Percentiles rank a stretch among this genome's conserved stretches.
phyloP scores from a whole-genome alignment of 2,797 vertebrate genomes.

The Psittacula derbiana region DNA sequence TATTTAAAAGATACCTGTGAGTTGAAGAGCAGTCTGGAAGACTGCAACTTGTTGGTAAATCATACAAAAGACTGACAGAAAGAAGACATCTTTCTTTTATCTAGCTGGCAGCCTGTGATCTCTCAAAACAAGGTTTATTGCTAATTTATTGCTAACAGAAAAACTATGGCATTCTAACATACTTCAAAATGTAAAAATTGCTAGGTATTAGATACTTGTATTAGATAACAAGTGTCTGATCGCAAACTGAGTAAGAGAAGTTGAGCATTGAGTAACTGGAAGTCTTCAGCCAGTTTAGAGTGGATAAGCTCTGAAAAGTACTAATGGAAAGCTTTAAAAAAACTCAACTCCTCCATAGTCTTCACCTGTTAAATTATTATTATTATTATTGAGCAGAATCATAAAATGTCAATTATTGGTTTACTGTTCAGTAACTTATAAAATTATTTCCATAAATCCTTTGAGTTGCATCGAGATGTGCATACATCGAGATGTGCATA shows the following conservation, averaged over 20 bases:
- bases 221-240: conserved; percentile 15
- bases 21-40: neutral
- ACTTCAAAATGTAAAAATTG: neutral
- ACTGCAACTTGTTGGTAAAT: neutral
- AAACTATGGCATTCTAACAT: neutral
- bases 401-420: conserved; percentile 10
- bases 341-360: neutral
- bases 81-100: neutral
- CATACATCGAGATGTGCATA: neutral
- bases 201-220: too few species aligned
- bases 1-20: neutral
- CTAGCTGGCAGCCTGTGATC: neutral
- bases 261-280: conserved; percentile 22
- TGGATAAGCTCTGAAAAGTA: conserved; percentile 24
- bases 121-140: neutral
- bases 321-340: conserved; percentile 36
- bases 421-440: conserved; percentile 11
- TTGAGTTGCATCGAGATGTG: neutral
- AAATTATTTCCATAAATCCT: conserved; percentile 29
- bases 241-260: conserved; percentile 1
- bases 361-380: conserved; percentile 27
- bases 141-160: neutral
- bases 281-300: neutral
- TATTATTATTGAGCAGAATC: neutral
- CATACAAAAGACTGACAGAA: neutral